Evolutionary conservation across 2,797 vertebrate species (phyloP), one percentile per base, ranked within the genome.

Genomic region (Sebastes oblongus): DNA sequence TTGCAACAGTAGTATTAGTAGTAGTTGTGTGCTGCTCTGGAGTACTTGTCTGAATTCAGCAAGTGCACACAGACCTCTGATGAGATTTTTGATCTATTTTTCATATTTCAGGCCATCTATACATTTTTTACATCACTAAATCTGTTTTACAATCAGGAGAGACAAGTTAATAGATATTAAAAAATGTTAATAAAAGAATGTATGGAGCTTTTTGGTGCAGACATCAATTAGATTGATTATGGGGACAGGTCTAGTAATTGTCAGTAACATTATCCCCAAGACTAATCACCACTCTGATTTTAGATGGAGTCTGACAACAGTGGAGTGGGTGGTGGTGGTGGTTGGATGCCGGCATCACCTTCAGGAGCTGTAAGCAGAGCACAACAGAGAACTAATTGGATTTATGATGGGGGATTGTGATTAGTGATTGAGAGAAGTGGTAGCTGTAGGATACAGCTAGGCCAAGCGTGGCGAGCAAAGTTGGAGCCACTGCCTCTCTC

Each of bases 1-100:
- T 87, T 81, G 84, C 75, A 70, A 59, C 68, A 67, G 50, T 39
- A 75, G 82, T 66, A 65, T 71, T 42, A 78, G 66, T 55, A n/a
- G 62, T 42, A 61, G n/a, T 30, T 66, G 58, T 85, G 75, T 70
- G 52, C 29, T 76, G 11, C 80, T 72, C 10, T 56, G 56, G 22
- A 65, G 24, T 24, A 39, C 60, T 71, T 20, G 39, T 70, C 56
- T 46, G n/a, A 67, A 64, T 74, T 34, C 27, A 81, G 65, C n/a
- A 46, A 56, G 25, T 10, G 32, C 18, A 30, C 14, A 2, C 29
- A 72, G 24, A 69, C 20, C 9, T 50, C 14, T n/a, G 36, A 54
- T 77, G 58, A 81, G 11, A 71, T 72, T 69, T 76, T 9, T 55
- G 22, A 71, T 81, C 18, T 46, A 0, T 55, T 54, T 72, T 82